Conservation (phyloP, 2,113 vertebrate genomes). For the Engystomops pustulosus region DNA sequence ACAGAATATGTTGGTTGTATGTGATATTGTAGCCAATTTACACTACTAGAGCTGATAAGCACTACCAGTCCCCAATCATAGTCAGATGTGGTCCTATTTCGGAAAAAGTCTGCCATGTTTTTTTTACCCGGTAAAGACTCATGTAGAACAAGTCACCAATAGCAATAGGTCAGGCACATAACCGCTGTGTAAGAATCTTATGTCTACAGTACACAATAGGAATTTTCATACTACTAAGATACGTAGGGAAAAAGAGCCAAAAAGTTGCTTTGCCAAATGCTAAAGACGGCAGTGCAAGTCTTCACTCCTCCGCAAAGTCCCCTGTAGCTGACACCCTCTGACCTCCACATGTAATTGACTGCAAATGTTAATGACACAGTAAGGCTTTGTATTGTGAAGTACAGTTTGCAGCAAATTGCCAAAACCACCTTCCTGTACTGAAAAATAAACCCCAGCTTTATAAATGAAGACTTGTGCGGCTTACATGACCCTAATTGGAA, state of each 20-base stretch:
- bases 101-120: no score
- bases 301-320: background rate
- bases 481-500: constrained; percentile 60
- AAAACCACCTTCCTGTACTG: constrained; percentile 42
- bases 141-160: no score
- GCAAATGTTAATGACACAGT: constrained; percentile 49
- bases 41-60: no score
- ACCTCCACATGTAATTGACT: constrained; percentile 8
- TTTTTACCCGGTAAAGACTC: no score
- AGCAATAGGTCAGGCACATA: no score
- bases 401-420: constrained; percentile 18
- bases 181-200: background rate
- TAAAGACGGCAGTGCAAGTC: background rate
- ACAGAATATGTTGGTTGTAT: no score
- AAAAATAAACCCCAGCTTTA: constrained; percentile 19
- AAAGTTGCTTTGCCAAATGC: background rate
- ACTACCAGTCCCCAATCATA: no score
- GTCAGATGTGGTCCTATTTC: no score
- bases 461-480: constrained; percentile 62
- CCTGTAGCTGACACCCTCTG: constrained; percentile 4
- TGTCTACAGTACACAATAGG: background rate
- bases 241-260: background rate
- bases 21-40: no score
- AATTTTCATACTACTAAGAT: background rate
- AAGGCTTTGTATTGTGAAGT: constrained; percentile 40